Conservation (phyloP, 2,113 vertebrate species). For the Martes martes region DNA sequence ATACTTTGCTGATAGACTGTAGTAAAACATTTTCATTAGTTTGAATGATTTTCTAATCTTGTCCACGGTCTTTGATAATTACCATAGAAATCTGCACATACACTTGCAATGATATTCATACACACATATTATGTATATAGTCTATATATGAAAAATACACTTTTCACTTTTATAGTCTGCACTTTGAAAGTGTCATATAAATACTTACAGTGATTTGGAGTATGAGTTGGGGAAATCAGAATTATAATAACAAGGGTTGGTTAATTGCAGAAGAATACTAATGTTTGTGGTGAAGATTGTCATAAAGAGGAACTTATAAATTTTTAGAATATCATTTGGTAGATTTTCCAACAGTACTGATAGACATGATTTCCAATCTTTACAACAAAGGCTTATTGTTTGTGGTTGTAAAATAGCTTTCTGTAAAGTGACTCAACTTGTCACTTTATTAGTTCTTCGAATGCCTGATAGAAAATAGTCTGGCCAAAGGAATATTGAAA, state of each 20-base stretch:
- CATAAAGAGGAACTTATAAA: background rate
- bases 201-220: background rate
- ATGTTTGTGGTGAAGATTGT: background rate
- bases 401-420: conserved; percentile 22
- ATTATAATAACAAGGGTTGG: background rate
- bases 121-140: background rate
- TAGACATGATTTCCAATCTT: background rate
- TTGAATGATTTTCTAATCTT: background rate
- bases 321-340: background rate
- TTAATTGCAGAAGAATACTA: background rate
- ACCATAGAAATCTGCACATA: background rate
- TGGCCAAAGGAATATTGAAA: background rate
- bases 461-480: background rate
- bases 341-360: background rate
- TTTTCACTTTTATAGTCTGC: background rate
- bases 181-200: background rate
- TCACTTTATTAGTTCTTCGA: background rate
- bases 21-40: background rate
- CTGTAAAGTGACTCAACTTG: background rate
- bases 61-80: background rate
- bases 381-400: background rate
- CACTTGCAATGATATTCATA: background rate
- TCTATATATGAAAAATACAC: background rate
- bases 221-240: background rate
- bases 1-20: background rate